Evolutionary conservation across 1,140 invertebrate species (phyloP), one percentile per base, ranked within the genome.

Genomic region (Hirudo medicinalis): DNA sequence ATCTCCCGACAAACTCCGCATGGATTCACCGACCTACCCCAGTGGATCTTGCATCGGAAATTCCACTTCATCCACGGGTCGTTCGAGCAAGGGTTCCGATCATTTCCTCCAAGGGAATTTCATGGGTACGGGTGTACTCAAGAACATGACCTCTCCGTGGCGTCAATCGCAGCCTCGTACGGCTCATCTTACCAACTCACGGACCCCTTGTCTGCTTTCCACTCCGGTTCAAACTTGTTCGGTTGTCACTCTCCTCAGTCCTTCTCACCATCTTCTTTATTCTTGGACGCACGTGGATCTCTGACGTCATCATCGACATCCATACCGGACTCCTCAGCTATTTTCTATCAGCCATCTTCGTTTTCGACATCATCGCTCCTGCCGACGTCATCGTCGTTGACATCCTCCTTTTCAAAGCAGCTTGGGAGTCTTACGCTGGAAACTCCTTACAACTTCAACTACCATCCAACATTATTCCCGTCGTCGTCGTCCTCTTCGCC

Each of bases 371-470:
- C 29, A 22, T 25, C 57, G 19, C 29, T 63, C 8, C 29, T 32
- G 11, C 29, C 57, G 9, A 70, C 32, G 49, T 49, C 53, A 0
- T 4, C 53, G 36, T 54, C 69, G 36, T 68, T 36, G 36, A 36
- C 67, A 15, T 68, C 67, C 11, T 29, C 67, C 20, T n/a, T 43
- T 2, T 68, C 67, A 11, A 29, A 32, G 22, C 57, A 63, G 11
- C 11, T 63, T 9, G 57, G 22, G 57, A 32, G 3, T 63, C 57
- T 63, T 22, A 11, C 57, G 15, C 29, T 32, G 29, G 22, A 63
- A 25, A 13, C 57, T 63, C 57, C 22, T 63, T 63, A 63, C 57
- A 63, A 63, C 29, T 63, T 63, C 43, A 49, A 49, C 43, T 49
- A 49, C 15, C 43, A 49, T 49, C 43, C 43, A 17, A 49, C 43